Conservation (phyloP, 2,888 invertebrate genomes). For the Molorchus minor region DNA sequence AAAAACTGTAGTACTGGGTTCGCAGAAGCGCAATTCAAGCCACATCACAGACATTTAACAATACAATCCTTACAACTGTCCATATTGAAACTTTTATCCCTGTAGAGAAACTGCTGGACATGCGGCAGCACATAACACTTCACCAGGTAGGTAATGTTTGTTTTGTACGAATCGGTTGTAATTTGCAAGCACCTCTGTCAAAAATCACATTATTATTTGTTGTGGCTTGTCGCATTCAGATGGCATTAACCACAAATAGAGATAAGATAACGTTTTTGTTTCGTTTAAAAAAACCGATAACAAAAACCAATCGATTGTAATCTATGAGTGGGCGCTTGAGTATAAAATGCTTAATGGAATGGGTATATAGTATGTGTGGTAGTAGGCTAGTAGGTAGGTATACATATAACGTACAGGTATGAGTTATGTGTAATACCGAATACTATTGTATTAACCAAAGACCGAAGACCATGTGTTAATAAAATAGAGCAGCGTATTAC, state of each 20-base stretch:
- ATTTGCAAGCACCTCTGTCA: conserved; percentile 9
- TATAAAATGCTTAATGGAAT: not conserved
- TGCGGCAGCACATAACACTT: conserved; percentile 30
- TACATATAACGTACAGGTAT: too few relatives aligned
- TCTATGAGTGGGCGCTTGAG: not conserved
- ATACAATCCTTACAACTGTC: conserved; percentile 51
- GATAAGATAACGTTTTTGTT: conserved; percentile 25
- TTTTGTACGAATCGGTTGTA: not conserved
- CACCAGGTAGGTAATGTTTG: not conserved
- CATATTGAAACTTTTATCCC: conserved; percentile 42
- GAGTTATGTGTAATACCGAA: too few relatives aligned
- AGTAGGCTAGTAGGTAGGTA: too few relatives aligned
- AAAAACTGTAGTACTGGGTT: too few relatives aligned
- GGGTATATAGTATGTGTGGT: too few relatives aligned
- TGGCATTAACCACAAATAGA: conserved; percentile 3
- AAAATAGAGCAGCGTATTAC: too few relatives aligned
- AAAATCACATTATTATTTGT: conserved; percentile 10
- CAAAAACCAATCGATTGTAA: conserved; percentile 15
- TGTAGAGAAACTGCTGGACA: conserved; percentile 11
- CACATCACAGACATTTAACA: not conserved
- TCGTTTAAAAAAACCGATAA: conserved; percentile 15
- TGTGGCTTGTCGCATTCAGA: conserved; percentile 3
- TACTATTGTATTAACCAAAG: too few relatives aligned
- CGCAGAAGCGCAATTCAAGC: too few relatives aligned
- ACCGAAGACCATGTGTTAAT: too few relatives aligned